Evolutionary conservation across 2,888 invertebrate genomes (phyloP).

Genomic region (Netelia inedita): DNA sequence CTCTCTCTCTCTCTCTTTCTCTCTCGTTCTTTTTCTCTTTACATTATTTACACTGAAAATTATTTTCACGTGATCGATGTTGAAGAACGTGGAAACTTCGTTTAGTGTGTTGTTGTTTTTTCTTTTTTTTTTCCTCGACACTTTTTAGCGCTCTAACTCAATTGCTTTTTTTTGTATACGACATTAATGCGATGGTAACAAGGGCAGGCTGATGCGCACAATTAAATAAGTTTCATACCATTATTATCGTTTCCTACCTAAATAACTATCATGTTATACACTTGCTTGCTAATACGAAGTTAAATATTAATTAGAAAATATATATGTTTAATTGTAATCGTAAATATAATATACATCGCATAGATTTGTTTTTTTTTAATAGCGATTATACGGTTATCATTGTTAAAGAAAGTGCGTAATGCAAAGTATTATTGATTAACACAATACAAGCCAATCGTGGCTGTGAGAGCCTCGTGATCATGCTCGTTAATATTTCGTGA

Average conservation of each 20-base stretch:
- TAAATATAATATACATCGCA: slow-evolving; percentile 79
- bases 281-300: slow-evolving; percentile 71
- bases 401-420: slow-evolving; percentile 59
- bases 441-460: slow-evolving; percentile 48
- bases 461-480: slow-evolving; percentile 41
- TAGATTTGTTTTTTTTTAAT: slow-evolving; percentile 61
- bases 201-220: slow-evolving; percentile 66
- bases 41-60: slow-evolving; percentile 83
- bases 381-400: slow-evolving; percentile 61
- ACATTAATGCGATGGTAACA: slow-evolving; percentile 74
- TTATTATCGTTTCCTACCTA: slow-evolving; percentile 65
- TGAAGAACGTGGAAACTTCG: slow-evolving; percentile 65
- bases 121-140: slow-evolving; percentile 60
- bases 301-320: slow-evolving; percentile 80
- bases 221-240: slow-evolving; percentile 65
- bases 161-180: slow-evolving; percentile 63
- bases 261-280: slow-evolving; percentile 67
- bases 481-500: slow-evolving; percentile 75
- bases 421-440: slow-evolving; percentile 58
- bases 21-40: slow-evolving; percentile 73
- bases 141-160: slow-evolving; percentile 52
- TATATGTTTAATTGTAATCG: slow-evolving; percentile 75
- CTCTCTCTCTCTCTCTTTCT: slow-evolving; percentile 9
- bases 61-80: slow-evolving; percentile 74
- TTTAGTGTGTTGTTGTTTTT: slow-evolving; percentile 65